A percentile compares a stretch with the other conserved stretches of the same genome.
phyloP scores from a whole-genome alignment of 2,113 vertebrate species.

The Channa argus region DNA sequence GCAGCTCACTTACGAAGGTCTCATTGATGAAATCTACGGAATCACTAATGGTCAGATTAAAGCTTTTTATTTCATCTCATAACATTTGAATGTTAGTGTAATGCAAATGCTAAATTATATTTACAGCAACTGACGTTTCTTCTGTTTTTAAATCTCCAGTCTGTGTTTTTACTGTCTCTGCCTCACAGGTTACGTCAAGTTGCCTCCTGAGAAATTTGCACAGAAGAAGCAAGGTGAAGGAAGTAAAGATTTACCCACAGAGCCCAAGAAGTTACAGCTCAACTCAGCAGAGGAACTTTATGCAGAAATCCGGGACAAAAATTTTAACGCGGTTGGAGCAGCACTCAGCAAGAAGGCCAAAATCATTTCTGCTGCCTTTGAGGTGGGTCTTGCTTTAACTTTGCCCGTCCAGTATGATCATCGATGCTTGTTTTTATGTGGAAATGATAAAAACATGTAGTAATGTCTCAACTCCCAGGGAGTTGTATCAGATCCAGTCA shows the following conservation, averaged over 20 bases:
- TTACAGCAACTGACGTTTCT: too few relatives aligned
- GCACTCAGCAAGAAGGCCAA: slow-evolving; percentile 99
- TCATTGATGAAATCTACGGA: slow-evolving; percentile 97
- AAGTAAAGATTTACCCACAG: slow-evolving; percentile 93
- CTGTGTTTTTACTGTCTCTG: neutral
- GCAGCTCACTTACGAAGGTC: slow-evolving; percentile 96
- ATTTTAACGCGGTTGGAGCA: slow-evolving; percentile 96
- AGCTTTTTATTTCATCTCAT: neutral
- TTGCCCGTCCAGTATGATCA: neutral
- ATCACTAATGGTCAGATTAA: slow-evolving; percentile 91
- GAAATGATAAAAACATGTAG: neutral
- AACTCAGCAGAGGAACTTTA: slow-evolving; percentile 98
- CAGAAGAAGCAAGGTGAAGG: slow-evolving; percentile 94
- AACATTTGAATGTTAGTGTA: neutral
- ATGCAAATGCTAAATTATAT: neutral
- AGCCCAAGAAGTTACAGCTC: slow-evolving; percentile 95
- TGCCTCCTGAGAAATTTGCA: slow-evolving; percentile 97
- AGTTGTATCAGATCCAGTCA: neutral
- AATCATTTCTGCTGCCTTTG: slow-evolving; percentile 97
- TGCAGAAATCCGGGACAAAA: slow-evolving; percentile 97
- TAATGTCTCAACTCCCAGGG: neutral
- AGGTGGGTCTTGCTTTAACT: slow-evolving; percentile 82
- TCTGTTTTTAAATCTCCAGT: too few relatives aligned
- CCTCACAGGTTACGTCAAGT: slow-evolving; percentile 90
- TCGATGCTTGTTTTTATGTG: too few relatives aligned